Conservation (phyloP, 1,140 invertebrate genomes). For the Drusus annulatus region DNA sequence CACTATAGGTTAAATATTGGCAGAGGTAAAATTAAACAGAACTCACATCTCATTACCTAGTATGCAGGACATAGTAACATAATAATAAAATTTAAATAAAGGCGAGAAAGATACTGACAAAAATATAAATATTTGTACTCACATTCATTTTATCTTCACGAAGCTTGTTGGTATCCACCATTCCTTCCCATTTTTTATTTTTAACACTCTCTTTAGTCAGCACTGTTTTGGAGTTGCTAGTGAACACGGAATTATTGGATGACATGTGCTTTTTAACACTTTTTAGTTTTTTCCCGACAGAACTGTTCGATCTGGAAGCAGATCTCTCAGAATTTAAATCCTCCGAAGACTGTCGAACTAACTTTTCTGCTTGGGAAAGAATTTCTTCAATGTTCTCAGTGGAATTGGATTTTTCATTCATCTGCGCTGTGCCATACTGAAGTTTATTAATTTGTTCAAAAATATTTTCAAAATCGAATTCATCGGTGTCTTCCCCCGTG, state of each 20-base stretch:
- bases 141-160: not conserved
- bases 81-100: too few species aligned
- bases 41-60: too few species aligned
- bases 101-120: not conserved
- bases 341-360: constrained; percentile 28
- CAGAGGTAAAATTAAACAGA: too few species aligned
- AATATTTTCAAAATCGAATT: constrained; percentile 47
- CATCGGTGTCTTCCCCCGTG: constrained; percentile 3
- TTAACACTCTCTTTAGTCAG: not conserved
- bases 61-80: too few species aligned
- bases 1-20: too few species aligned
- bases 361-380: constrained; percentile 47
- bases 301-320: constrained; percentile 1
- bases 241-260: not conserved
- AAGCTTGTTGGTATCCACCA: not conserved
- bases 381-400: constrained; percentile 54
- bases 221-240: constrained; percentile 11
- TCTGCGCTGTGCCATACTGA: constrained; percentile 5
- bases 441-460: constrained; percentile 49
- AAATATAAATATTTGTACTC: constrained; percentile 2
- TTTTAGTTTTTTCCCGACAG: not conserved
- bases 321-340: constrained; percentile 27
- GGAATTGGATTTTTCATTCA: not conserved
- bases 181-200: constrained; percentile 5
- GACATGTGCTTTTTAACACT: constrained; percentile 18